Base-by-base conservation (phyloP, 1,140 invertebrate species). In the Drepana arcuata region DNA sequence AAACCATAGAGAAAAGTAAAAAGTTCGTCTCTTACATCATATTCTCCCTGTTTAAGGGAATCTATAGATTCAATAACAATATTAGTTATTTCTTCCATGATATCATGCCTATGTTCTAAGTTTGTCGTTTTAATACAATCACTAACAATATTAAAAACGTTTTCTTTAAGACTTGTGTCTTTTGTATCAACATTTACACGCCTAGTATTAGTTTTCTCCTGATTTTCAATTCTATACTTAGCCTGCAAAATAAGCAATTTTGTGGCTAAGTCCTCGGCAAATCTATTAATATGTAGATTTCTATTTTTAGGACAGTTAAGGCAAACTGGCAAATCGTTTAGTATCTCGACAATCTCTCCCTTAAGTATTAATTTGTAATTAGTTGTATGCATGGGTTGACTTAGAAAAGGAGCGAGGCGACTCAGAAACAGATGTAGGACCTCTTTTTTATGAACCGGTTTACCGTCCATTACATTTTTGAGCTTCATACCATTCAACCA, bases 301-400 rank as follows among this genome's bases (percentile, higher is more conserved):
- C 16, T 47, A 14, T 35, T 35, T 32, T 10, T 16, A 6, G 28
- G 11, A 13, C 9, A 14, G 2, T 23, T 21, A 1, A 48, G 9
- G 5, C 15, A 1, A 16, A 38, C 16, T 7, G 37, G 34, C 6
- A 46, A 6, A 14, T 39, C 32, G 25, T 51, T 24, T 34, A 51
- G 25, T 9, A 34, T 28, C 15, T 42, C 31, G 10, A 47, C 11
- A 5, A 47, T 51, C 24, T 32, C 31, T 11, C 16, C 29, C 40
- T 42, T 42, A n/a, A 47, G 23, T 5, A 34, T 35, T 7, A 30
- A 9, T 30, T 47, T 44, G 9, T 42, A 41, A n/a, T 41, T 36
- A 6, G 21, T 36, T 1, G 32, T 29, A 30, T 36, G 10, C 2
- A 35, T 7, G 14, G 34, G 14, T 38, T 29, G 23, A 2, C 38